phyloP scores from a whole-genome alignment of 1,140 invertebrate species.

The Colletes gigas region DNA sequence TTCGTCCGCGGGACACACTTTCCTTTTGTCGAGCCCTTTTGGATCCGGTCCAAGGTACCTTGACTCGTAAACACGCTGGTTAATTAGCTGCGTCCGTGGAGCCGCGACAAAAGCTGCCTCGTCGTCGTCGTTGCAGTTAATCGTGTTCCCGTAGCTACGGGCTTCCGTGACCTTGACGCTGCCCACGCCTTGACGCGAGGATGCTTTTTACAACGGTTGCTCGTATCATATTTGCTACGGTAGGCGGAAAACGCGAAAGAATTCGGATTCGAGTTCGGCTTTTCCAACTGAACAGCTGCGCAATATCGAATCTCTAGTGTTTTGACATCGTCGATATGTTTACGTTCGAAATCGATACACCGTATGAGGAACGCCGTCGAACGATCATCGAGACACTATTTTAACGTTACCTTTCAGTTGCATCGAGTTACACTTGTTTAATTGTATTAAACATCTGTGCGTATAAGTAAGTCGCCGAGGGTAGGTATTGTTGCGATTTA shows the following conservation, averaged over 20 bases:
- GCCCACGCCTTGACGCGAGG: neutral
- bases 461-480: too few species aligned
- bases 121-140: slow-evolving; percentile 32
- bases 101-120: neutral
- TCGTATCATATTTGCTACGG: neutral
- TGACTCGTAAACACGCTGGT: slow-evolving; percentile 37
- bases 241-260: neutral
- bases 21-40: slow-evolving; percentile 30
- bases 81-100: slow-evolving; percentile 42
- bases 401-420: too few species aligned
- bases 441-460: too few species aligned
- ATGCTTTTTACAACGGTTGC: slow-evolving; percentile 6
- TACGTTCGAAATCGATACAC: too few species aligned
- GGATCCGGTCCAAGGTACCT: slow-evolving; percentile 43
- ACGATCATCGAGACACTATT: too few species aligned
- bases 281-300: neutral
- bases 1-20: slow-evolving; percentile 26
- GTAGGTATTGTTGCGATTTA: too few species aligned
- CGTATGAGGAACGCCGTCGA: too few species aligned
- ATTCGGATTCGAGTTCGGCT: neutral
- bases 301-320: too few species aligned
- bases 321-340: too few species aligned
- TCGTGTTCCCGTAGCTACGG: slow-evolving; percentile 42
- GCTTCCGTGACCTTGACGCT: slow-evolving; percentile 39
- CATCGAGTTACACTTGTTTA: too few species aligned